Evolutionary conservation across 2,797 vertebrate species (phyloP), one percentile per base, ranked within the genome.

Genomic region (Pempheris klunzingeri): DNA sequence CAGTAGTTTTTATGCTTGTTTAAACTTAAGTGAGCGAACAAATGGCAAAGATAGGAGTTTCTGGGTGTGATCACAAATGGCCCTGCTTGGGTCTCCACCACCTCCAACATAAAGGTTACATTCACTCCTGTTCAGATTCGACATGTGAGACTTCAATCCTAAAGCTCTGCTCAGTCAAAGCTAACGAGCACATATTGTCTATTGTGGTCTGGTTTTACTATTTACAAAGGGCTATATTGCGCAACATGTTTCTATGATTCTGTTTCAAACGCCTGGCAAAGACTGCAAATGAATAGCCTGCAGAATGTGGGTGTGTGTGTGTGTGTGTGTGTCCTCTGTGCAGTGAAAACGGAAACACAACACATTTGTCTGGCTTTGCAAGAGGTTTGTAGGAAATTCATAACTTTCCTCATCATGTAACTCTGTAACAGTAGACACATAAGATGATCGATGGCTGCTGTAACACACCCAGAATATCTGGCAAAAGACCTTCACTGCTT

Each of bases 21-120:
- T 12, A 50, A 38, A 58, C 55, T 53, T 4, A 2, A 12, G 34
- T 43, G 52, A 50, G 17, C 28, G 43, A 43, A 24, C 63, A 63
- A 15, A 39, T 3, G 1, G 3, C 26, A 17, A 22, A 41, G 26
- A 17, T 2, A 38, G 22, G 38, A 52, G 24, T 26, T 41, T 30
- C 28, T 53, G 71, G 20, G 36, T 14, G 72, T 14, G 54, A 58
- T 32, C n/a, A n/a, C n/a, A n/a, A n/a, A 36, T 12, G 44, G 54
- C n/a, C n/a, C n/a, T n/a, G n/a, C n/a, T n/a, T n/a, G n/a, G n/a
- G n/a, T n/a, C n/a, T n/a, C 6, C 54, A 18, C 14, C 0, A 32
- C 7, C 26, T 47, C 6, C 5, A 30, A 7, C 41, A 43, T 1
- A 6, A 34, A 2, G 1, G 5, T 18, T 34, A 22, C 0, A n/a